These are phyloP conservation scores for Pluvialis apricaria DNA, from an alignment of 2,113 vertebrate genomes.

Conservation along the genomic window DNA sequence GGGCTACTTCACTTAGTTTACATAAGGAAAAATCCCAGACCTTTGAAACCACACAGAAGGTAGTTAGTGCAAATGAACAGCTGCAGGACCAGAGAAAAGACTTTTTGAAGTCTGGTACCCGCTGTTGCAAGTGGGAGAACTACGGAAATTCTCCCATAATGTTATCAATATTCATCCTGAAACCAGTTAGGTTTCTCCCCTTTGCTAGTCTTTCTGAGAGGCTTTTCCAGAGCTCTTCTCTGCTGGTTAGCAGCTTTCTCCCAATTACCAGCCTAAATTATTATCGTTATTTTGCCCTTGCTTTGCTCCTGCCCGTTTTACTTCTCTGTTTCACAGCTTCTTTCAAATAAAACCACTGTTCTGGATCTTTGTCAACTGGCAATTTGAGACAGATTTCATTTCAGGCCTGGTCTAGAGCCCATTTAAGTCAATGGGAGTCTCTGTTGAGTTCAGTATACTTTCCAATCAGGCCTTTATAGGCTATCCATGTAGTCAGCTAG, in stretches of 20 bases:
- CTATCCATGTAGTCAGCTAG: not conserved
- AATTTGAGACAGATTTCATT: not conserved
- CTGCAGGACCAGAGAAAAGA: not conserved
- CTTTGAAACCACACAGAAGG: not conserved
- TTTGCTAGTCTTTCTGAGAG: not conserved
- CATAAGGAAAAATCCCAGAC: not conserved
- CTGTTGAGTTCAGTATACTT: not conserved
- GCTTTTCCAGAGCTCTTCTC: not conserved
- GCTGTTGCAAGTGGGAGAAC: not conserved
- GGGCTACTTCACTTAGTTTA: not conserved
- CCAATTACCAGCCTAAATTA: not conserved
- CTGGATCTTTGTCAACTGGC: not conserved
- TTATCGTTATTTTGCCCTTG: not conserved
- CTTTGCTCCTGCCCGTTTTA: not conserved
- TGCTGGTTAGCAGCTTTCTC: conserved; percentile 1
- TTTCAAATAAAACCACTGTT: conserved; percentile 18
- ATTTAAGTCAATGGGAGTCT: not conserved
- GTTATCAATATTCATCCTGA: not conserved
- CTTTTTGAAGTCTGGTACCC: not conserved
- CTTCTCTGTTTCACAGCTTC: conserved; percentile 19
- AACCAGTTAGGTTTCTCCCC: not conserved
- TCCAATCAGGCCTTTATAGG: not conserved
- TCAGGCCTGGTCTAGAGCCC: not conserved
- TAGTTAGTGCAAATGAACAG: not conserved
- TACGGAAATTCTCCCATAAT: not conserved